Evolutionary conservation across 1,140 invertebrate species (phyloP), one percentile per base, ranked within the genome.

Genomic region (Pteromalus puparum): DNA sequence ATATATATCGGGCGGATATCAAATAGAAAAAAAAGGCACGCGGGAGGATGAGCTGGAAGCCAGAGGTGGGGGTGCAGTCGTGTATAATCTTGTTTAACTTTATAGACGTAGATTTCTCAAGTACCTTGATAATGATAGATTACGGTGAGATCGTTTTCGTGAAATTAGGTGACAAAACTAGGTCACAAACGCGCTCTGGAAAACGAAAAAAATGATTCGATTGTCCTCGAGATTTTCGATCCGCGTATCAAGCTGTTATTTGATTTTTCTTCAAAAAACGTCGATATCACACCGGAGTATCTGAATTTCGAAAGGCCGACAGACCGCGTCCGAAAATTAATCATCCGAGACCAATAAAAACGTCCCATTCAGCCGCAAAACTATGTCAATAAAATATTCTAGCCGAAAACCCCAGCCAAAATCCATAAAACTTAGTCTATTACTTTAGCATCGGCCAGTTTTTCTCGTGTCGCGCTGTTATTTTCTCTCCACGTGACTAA

Each of bases 11-110:
- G 5, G 48, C 13, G 18, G 18, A 53, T 18, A 61, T 61, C 18
- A n/a, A 61, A 21, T 61, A 61, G 18, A 61, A n/a, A 48, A 46
- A 48, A 48, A 48, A 10, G 38, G 7, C 15, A 13, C 46, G 15
- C 12, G 46, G 10, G 46, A 67, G n/a, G 65, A 73, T 34, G 26
- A 73, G 24, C 26, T 34, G 26, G 18, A 73, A 34, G 13, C 4
- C 72, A 24, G 5, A 12, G 15, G 46, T 48, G 15, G 46, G 12
- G 46, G 46, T 13, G 46, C n/a, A n/a, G n/a, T n/a, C n/a, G n/a
- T 48, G 48, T 26, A 21, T 61, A 34, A 78, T 78, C 76, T 78
- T 79, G 9, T 67, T 79, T 67, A 26, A 68, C 21, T 79, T 68
- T 68, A n/a, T n/a, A 34, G 65, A 79, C 77, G 38, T 13, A 79